phyloP scores from a whole-genome alignment of 2,888 invertebrate genomes.

The Lasioglossum marginatum region DNA sequence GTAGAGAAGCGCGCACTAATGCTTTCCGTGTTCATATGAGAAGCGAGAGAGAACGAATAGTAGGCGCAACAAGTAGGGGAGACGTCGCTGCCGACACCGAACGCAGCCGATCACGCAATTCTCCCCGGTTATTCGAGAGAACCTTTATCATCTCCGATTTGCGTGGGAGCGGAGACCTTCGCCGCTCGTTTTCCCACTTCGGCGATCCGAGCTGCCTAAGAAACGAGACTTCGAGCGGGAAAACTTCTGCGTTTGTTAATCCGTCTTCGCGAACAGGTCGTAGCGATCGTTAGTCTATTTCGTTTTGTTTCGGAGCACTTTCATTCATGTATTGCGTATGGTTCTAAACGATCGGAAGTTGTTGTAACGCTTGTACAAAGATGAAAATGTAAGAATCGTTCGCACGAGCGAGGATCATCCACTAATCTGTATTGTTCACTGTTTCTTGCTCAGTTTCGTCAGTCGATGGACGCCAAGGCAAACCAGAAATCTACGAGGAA shows the following conservation, averaged over 20 bases:
- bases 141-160: neutral
- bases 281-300: neutral
- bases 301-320: neutral
- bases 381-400: neutral
- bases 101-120: neutral
- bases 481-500: neutral
- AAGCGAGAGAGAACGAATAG: constrained; percentile 21
- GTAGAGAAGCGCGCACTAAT: constrained; percentile 65
- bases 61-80: constrained; percentile 20
- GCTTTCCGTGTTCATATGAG: constrained; percentile 72
- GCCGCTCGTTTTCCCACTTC: neutral
- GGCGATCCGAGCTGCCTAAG: neutral
- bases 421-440: constrained; percentile 8
- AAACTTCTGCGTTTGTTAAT: neutral
- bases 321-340: neutral
- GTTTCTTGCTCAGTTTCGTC: constrained; percentile 9
- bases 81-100: constrained; percentile 18
- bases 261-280: neutral
- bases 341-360: neutral
- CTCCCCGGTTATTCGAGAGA: constrained; percentile 15
- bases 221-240: neutral
- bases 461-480: neutral
- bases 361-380: neutral
- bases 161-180: neutral
- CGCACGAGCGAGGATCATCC: neutral